Evolutionary conservation across 1,140 invertebrate species (phyloP).

Genomic region (Drosophila ananassae): DNA sequence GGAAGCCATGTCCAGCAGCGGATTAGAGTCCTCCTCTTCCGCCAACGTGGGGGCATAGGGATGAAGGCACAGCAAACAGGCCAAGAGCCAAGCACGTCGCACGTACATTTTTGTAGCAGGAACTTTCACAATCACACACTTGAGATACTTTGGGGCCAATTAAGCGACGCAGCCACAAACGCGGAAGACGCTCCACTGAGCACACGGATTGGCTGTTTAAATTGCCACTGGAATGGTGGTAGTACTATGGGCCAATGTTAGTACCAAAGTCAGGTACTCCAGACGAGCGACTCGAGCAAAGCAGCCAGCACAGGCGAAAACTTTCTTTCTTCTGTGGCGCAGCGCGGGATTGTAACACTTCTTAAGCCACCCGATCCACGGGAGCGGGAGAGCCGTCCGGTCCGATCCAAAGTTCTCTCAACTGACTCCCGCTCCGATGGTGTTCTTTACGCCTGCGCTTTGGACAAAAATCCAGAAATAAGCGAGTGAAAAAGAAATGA

Average conservation of each 20-base stretch:
- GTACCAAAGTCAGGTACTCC: background rate
- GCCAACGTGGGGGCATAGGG: slow-evolving; percentile 60
- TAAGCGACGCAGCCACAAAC: slow-evolving; percentile 67
- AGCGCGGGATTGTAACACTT: slow-evolving; percentile 74
- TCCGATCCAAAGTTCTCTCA: slow-evolving; percentile 31
- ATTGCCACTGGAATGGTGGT: slow-evolving; percentile 6
- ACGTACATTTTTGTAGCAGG: slow-evolving; percentile 73
- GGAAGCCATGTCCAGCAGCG: slow-evolving; percentile 86
- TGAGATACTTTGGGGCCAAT: slow-evolving; percentile 77
- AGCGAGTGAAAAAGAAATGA: slow-evolving; percentile 30
- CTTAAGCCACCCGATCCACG: slow-evolving; percentile 60
- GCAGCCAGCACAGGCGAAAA: slow-evolving; percentile 75
- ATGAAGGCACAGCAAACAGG: slow-evolving; percentile 72
- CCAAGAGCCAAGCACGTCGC: slow-evolving; percentile 68
- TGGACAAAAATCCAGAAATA: slow-evolving; percentile 68
- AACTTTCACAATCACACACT: slow-evolving; percentile 83
- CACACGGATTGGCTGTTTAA: slow-evolving; percentile 39
- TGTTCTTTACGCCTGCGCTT: slow-evolving; percentile 73
- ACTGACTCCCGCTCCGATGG: slow-evolving; percentile 27
- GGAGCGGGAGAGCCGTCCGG: background rate
- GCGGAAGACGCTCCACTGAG: slow-evolving; percentile 69
- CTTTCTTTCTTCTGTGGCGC: slow-evolving; percentile 79
- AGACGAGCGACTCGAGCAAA: slow-evolving; percentile 21
- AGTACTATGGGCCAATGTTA: background rate
- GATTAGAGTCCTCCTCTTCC: slow-evolving; percentile 84